A percentile compares a stretch with the other conserved stretches of the same genome.
Evolutionary conservation across 1,140 invertebrate genomes (phyloP).

Genomic region (Bombus picipes): DNA sequence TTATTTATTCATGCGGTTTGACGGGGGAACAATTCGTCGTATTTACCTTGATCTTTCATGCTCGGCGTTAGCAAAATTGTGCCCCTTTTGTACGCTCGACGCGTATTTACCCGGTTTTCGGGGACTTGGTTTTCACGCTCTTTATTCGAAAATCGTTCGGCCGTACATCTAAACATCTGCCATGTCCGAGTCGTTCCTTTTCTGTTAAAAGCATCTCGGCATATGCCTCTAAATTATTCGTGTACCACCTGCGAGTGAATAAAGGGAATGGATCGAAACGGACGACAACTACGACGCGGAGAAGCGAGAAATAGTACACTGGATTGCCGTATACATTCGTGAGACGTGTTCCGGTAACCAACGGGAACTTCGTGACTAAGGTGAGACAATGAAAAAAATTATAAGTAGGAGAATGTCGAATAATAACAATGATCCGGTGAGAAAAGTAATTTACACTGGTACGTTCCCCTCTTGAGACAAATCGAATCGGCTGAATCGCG

Average conservation of each 20-base stretch:
- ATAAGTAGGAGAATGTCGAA: background rate
- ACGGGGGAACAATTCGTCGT: conserved; percentile 77
- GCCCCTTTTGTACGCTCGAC: conserved; percentile 59
- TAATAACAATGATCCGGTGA: too few species aligned
- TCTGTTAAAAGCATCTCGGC: conserved; percentile 9
- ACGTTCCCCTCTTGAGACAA: background rate
- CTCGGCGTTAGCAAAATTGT: conserved; percentile 71
- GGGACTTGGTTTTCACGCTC: conserved; percentile 54
- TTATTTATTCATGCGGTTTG: conserved; percentile 79
- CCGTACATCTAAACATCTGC: conserved; percentile 63
- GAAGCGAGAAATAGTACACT: background rate
- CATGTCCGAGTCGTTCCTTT: background rate
- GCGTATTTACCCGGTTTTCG: conserved; percentile 64
- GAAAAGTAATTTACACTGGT: conserved; percentile 17
- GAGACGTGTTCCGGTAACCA: background rate
- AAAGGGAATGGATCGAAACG: background rate
- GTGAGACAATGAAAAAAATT: too few species aligned
- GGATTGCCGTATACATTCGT: background rate
- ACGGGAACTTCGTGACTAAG: background rate
- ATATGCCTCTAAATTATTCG: conserved; percentile 17
- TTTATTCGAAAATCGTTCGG: conserved; percentile 55
- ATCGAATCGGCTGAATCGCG: conserved; percentile 1
- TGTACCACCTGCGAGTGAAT: background rate
- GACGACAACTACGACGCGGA: background rate
- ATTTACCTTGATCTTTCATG: conserved; percentile 76